phyloP scores from a whole-genome alignment of 2,888 invertebrate genomes.

The Pyrocoelia pectoralis region DNA sequence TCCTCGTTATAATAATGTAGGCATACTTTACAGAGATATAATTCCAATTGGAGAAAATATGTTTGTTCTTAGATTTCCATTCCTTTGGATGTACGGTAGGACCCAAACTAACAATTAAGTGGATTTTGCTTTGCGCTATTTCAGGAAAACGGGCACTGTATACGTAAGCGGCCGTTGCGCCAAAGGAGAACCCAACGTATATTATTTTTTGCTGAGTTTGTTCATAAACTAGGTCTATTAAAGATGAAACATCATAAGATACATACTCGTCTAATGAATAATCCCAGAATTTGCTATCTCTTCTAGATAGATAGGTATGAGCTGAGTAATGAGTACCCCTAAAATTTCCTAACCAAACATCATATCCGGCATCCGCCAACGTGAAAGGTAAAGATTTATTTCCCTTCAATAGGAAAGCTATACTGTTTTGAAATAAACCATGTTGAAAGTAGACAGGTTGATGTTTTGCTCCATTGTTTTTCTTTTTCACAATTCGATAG shows the following conservation, averaged over 20 bases:
- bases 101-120: slow-evolving; percentile 63
- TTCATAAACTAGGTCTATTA: slow-evolving; percentile 63
- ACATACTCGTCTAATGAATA: slow-evolving; percentile 66
- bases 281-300: slow-evolving; percentile 53
- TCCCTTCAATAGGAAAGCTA: slow-evolving; percentile 23
- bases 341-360: slow-evolving; percentile 65
- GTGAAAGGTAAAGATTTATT: slow-evolving; percentile 46
- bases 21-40: neutral
- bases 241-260: slow-evolving; percentile 65
- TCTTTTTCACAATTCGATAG: slow-evolving; percentile 20
- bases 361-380: slow-evolving; percentile 63
- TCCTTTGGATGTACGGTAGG: slow-evolving; percentile 55
- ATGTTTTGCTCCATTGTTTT: neutral
- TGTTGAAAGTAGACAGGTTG: slow-evolving; percentile 27
- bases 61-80: neutral
- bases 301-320: slow-evolving; percentile 48
- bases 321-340: slow-evolving; percentile 54
- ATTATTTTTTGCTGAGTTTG: slow-evolving; percentile 55
- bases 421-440: slow-evolving; percentile 22
- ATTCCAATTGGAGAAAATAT: slow-evolving; percentile 1
- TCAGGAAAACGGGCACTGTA: slow-evolving; percentile 65
- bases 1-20: neutral
- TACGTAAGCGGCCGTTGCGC: slow-evolving; percentile 65
- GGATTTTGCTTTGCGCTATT: slow-evolving; percentile 62
- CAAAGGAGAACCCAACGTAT: slow-evolving; percentile 69